Conservation (phyloP, 2,113 vertebrate species). For the Leptobrachium leishanense region DNA sequence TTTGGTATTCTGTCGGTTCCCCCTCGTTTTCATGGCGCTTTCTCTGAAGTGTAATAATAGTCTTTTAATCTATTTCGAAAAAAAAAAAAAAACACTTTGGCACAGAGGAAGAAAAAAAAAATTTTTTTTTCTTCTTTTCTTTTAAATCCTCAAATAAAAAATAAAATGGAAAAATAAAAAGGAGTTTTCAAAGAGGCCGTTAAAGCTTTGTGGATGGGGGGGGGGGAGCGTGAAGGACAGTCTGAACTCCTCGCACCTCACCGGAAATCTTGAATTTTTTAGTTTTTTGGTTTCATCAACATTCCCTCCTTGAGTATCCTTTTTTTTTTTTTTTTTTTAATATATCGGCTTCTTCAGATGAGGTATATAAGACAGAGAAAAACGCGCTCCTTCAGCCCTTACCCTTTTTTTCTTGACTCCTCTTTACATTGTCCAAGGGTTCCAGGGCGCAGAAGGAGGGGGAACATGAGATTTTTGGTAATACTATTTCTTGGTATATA, state of each 20-base stretch:
- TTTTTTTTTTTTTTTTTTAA: background rate
- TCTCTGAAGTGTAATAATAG: slow-evolving; percentile 61
- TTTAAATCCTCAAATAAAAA: slow-evolving; percentile 45
- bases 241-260: slow-evolving; percentile 48
- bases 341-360: slow-evolving; percentile 48
- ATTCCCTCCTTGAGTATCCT: slow-evolving; percentile 42
- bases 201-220: slow-evolving; percentile 50
- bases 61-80: slow-evolving; percentile 48
- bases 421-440: slow-evolving; percentile 27
- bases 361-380: slow-evolving; percentile 50
- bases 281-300: slow-evolving; percentile 42
- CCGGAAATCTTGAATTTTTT: slow-evolving; percentile 5
- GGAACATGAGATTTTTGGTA: slow-evolving; percentile 47
- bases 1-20: slow-evolving; percentile 52
- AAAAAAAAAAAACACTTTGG: slow-evolving; percentile 44
- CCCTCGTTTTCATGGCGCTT: slow-evolving; percentile 52
- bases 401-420: slow-evolving; percentile 21
- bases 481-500: slow-evolving; percentile 47
- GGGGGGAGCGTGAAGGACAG: slow-evolving; percentile 46
- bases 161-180: slow-evolving; percentile 52
- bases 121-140: background rate
- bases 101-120: slow-evolving; percentile 36
- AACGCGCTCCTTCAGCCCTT: slow-evolving; percentile 43
- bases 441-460: slow-evolving; percentile 35
- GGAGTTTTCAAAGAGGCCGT: slow-evolving; percentile 52